Evolutionary conservation across 2,797 vertebrate species (phyloP).

Genomic region (Lindbergichthys nudifrons): DNA sequence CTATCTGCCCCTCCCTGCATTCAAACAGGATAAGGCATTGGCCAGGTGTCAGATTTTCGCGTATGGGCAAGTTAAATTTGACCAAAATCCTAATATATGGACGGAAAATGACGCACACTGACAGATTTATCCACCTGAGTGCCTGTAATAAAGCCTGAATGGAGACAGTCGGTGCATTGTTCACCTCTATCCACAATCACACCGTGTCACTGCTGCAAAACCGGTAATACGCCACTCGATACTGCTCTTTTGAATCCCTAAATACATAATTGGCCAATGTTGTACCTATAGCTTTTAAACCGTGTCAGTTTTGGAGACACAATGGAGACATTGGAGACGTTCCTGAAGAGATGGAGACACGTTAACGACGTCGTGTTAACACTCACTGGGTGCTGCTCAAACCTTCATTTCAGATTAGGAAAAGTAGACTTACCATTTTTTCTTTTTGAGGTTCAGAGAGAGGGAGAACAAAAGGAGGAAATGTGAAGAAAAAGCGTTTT

Average conservation of each 20-base stretch:
- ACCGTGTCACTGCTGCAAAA: conserved; percentile 21
- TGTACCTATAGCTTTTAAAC: neutral
- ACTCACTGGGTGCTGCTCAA: neutral
- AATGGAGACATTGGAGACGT: no score
- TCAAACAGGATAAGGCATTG: neutral
- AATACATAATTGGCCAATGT: neutral
- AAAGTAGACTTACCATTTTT: conserved; percentile 71
- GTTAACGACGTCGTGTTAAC: neutral
- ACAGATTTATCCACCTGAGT: neutral
- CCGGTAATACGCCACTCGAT: neutral
- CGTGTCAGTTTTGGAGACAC: no score
- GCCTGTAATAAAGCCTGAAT: neutral
- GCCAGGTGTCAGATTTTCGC: neutral
- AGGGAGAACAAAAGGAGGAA: conserved; percentile 48
- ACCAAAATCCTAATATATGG: neutral
- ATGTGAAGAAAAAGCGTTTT: conserved; percentile 52
- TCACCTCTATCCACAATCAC: conserved; percentile 52
- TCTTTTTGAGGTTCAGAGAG: conserved; percentile 39
- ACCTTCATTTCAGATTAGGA: neutral
- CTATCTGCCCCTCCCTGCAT: conserved; percentile 55
- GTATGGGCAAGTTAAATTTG: neutral
- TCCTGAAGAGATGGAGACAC: neutral
- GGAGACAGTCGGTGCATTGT: conserved; percentile 51
- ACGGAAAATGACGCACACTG: no score
- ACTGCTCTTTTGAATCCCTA: accelerated